phyloP scores from a whole-genome alignment of 2,888 invertebrate species.

The Syritta pipiens region DNA sequence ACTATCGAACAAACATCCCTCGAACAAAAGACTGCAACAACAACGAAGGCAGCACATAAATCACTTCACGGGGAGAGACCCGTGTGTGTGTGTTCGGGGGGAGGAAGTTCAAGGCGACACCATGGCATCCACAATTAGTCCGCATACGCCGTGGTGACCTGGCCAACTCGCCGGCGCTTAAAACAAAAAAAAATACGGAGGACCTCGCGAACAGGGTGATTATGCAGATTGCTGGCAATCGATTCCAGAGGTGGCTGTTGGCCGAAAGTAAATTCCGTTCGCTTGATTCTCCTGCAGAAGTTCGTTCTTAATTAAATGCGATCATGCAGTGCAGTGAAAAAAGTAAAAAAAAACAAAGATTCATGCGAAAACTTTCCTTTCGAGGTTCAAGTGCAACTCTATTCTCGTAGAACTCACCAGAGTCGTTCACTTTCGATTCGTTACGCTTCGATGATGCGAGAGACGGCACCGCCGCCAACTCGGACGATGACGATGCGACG shows the following conservation, averaged over 20 bases:
- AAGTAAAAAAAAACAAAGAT: not conserved
- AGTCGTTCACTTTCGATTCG: constrained; percentile 64
- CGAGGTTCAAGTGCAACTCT: constrained; percentile 26
- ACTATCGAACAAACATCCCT: constrained; percentile 58
- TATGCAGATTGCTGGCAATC: constrained; percentile 14
- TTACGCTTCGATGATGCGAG: constrained; percentile 44
- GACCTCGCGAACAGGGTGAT: constrained; percentile 25
- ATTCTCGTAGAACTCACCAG: constrained; percentile 4
- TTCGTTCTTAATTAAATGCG: constrained; percentile 33
- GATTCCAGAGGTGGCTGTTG: constrained; percentile 1
- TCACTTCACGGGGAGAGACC: constrained; percentile 54
- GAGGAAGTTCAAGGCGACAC: constrained; percentile 62
- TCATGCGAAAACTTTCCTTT: constrained; percentile 1
- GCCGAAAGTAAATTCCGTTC: not conserved
- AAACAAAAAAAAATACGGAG: no score
- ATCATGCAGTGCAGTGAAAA: not conserved
- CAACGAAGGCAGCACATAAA: constrained; percentile 32
- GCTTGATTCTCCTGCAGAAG: not conserved
- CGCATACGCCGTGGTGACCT: constrained; percentile 60
- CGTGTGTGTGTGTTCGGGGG: constrained; percentile 24
- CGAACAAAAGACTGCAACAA: constrained; percentile 17
- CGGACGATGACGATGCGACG: constrained; percentile 1
- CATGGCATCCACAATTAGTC: constrained; percentile 43
- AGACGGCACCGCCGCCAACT: constrained; percentile 13
- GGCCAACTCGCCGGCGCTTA: no score